These are phyloP conservation scores for Coelopa pilipes DNA, from an alignment of 2,888 invertebrate genomes.

Conservation along the genomic window DNA sequence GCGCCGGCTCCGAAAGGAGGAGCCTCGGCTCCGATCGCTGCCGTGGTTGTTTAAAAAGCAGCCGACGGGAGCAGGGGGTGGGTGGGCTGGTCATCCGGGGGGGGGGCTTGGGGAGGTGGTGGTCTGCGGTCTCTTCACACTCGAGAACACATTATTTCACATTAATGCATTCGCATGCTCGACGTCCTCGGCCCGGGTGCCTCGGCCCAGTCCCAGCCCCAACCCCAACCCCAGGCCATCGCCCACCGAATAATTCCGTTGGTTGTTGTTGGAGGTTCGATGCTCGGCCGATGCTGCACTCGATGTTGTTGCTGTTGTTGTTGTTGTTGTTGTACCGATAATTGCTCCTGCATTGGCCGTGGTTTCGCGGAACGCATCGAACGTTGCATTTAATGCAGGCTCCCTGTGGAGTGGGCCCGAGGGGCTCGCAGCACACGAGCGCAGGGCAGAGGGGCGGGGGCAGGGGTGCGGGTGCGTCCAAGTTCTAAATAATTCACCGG, in stretches of 20 bases:
- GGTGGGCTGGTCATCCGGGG: not conserved
- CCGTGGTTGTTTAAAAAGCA: conserved; percentile 12
- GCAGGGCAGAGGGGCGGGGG: not conserved
- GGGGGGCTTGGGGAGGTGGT: no score
- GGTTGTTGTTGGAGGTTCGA: not conserved
- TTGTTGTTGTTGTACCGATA: not conserved
- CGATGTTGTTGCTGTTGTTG: not conserved
- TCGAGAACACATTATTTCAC: conserved; percentile 32
- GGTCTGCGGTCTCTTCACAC: not conserved
- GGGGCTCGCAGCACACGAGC: no score
- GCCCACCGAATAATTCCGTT: not conserved
- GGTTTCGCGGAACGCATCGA: not conserved
- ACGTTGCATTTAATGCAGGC: not conserved
- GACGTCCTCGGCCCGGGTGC: not conserved
- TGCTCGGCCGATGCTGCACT: not conserved
- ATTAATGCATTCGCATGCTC: conserved; percentile 34
- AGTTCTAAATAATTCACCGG: conserved; percentile 30
- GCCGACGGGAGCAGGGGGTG: conserved; percentile 10
- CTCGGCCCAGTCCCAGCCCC: not conserved
- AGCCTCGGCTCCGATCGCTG: not conserved
- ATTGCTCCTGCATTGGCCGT: not conserved
- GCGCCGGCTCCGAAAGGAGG: no score
- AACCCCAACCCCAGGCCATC: not conserved
- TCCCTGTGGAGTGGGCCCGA: no score
- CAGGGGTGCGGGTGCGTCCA: conserved; percentile 3